Base-by-base conservation (phyloP, 2,113 vertebrate species). In the Hippocampus mohnikei region DNA sequence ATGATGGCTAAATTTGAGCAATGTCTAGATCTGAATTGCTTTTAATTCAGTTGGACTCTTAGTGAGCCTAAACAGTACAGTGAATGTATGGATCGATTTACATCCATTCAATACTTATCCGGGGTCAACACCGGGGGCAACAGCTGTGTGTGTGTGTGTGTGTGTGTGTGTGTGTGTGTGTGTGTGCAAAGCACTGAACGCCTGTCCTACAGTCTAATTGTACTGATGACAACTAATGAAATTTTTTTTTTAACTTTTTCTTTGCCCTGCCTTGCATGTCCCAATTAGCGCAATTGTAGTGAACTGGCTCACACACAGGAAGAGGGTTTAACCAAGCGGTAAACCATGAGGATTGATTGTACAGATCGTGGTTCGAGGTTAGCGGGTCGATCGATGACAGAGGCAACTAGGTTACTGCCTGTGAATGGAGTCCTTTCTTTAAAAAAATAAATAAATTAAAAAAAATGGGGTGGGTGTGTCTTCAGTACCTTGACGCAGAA, bases 401-500 rank as follows among this genome's bases (percentile, higher is more conserved):
- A 46, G 48, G 25, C 62, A 84, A 75, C 53, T 66, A 73, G 72
- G 74, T 75, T 69, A 75, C 20, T 18, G 2, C 33, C 59, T 41
- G 58, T 44, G 55, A 64, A 59, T 15, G 18, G 40, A 2, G n/a
- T 10, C 46, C 16, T 61, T 23, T 73, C 16, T 46, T 62, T 16
- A 58, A 4, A 65, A 27, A 29, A 65, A 29, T 3, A 76, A 21
- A 25, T 4, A 66, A 25, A 48, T n/a, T n/a, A 16, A 23, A 21
- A 20, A 15, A 21, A 25, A 66, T 37, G 33, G 33, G 1, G 25
- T 41, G 21, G 18, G 11, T n/a, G 1, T 20, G 0, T 10, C 20
- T 62, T 9, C 27, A 40, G 25, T 95, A 98, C 97, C 96, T 99
- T 99, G 78, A 99, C 96, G 85, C 95, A 96, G 90, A 99, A 97